Evolutionary conservation across 2,888 invertebrate genomes (phyloP), one percentile per base, ranked within the genome.

Genomic region (Griposia aprilina): DNA sequence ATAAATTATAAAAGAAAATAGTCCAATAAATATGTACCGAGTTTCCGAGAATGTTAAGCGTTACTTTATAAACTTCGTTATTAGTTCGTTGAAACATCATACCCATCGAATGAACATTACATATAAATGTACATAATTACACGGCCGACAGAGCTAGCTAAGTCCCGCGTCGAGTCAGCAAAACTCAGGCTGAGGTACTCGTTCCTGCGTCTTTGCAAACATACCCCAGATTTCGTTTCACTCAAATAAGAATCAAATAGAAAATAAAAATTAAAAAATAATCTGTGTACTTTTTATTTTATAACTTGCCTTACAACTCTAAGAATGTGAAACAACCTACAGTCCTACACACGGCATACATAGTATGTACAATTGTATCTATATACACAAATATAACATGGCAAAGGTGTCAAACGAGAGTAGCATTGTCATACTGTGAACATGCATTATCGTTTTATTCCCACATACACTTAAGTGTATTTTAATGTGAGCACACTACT

Each of bases 301-400:
- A 92, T 92, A 91, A 92, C 91, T 92, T 92, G 92, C 90, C 95
- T 95, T 95, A 95, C 87, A 91, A 91, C 79, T 89, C 93, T 95
- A 95, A 92, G 91, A 93, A 93, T 90, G 91, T 94, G 94, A 94
- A 95, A 95, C 94, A 93, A 94, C 93, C 95, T 96, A 96, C 94
- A 93, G 91, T 92, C 90, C 94, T 95, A 96, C 94, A 94, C 94
- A 94, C 94, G 93, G 93, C 96, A 96, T 96, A 96, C 95, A 95
- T 92, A 95, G 95, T 96, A 96, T 96, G 96, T 96, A 96, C 96
- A 96, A 91, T 93, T 90, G 89, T 93, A 93, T 93, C 91, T 96
- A 96, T 96, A 93, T 95, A 96, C 95, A 96, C 92, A 91, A 93
- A 93, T 93, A 94, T 91, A 93, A 93, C 90, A 93, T 93, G 93